phyloP scores from a whole-genome alignment of 2,888 invertebrate genomes.

The Boloria euphrosyne region DNA sequence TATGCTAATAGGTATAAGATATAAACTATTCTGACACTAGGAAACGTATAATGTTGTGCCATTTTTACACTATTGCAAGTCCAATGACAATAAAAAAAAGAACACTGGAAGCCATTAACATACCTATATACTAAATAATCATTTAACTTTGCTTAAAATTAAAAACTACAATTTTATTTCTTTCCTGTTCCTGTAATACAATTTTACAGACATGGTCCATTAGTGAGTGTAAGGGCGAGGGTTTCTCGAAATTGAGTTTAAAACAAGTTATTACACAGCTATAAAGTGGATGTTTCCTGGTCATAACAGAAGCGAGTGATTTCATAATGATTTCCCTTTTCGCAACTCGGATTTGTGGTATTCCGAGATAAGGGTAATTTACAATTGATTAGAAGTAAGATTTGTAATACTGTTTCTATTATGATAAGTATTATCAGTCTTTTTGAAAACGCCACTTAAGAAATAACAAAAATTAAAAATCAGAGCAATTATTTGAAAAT shows the following conservation, averaged over 20 bases:
- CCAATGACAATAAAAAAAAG: not conserved
- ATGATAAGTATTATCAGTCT: no score
- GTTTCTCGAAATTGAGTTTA: constrained; percentile 54
- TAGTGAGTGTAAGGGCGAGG: constrained; percentile 24
- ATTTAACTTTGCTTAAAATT: not conserved
- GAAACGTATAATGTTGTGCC: constrained; percentile 8
- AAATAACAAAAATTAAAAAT: no score
- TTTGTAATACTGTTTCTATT: not conserved
- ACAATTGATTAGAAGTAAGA: constrained; percentile 33
- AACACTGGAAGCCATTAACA: not conserved
- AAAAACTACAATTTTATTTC: not conserved
- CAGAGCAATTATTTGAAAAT: no score
- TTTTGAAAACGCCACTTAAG: no score
- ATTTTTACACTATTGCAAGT: constrained; percentile 6
- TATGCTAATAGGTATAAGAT: constrained; percentile 27
- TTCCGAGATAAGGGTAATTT: constrained; percentile 46
- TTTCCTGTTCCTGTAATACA: not conserved
- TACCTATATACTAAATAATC: not conserved
- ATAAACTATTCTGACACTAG: constrained; percentile 10
- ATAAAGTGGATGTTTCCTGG: constrained; percentile 63
- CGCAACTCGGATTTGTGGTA: constrained; percentile 55
- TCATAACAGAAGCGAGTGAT: constrained; percentile 59
- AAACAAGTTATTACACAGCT: constrained; percentile 62
- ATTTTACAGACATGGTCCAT: constrained; percentile 24
- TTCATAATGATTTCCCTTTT: constrained; percentile 77